Evolutionary conservation across 2,113 vertebrate species (phyloP), one percentile per base, ranked within the genome.

Genomic region (Scolopax mira): DNA sequence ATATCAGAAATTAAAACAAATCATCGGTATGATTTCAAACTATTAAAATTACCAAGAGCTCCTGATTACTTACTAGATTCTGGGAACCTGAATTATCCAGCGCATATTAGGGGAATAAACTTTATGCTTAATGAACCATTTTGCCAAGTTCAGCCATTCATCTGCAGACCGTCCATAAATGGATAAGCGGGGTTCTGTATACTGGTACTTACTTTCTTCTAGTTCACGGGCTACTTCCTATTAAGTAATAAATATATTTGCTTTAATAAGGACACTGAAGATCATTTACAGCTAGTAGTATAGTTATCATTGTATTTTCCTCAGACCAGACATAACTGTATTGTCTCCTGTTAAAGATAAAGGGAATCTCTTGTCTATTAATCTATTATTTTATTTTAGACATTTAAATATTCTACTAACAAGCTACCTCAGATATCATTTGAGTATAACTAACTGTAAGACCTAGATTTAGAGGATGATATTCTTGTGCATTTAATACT

Each of bases 31-130:
- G 54, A 94, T 85, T 94, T 86, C 48, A 85, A 79, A 84, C 65
- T 79, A 49, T 60, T 51, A 70, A 49, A 44, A 58, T 89, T 73
- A 96, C 48, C 58, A 87, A 89, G 41, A 89, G 48, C 37, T 94
- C 90, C 81, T 88, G 79, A 58, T 79, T 93, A 98, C 99, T 98
- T 98, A 99, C 99, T 99, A 99, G 97, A 99, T 99, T 93, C 99
- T 98, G 81, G 99, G 99, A 77, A 99, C 98, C 96, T 99, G 99
- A 96, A 99, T 99, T 95, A 99, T 99, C 99, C 99, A 99, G 95
- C 99, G 99, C 98, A 99, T 98, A 97, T 99, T 99, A 88, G 99
- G 99, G 3, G 99, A 99, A 97, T 99, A 98, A 85, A 99, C 98
- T 95, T 98, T 98, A 64, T 99, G 99, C 82, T 99, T 98, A 95